Evolutionary conservation across 2,888 invertebrate genomes (phyloP).

Genomic region (Balanococcus diminutus): DNA sequence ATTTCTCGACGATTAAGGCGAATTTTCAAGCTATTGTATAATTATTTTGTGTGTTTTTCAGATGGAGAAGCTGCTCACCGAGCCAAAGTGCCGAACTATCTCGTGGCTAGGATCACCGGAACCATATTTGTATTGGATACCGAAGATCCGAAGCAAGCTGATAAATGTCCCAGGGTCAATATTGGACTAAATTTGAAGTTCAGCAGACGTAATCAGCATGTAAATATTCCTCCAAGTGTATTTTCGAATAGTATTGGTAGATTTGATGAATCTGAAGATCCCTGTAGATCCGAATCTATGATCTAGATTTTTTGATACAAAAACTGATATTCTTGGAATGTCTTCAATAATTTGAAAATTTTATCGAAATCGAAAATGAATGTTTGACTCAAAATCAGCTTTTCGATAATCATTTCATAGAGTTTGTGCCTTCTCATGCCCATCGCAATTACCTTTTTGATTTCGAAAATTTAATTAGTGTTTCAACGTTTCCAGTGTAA

Average conservation of each 20-base stretch:
- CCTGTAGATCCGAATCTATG: too few relatives aligned
- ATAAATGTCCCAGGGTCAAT: conserved; percentile 68
- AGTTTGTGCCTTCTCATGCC: too few relatives aligned
- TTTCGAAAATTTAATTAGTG: too few relatives aligned
- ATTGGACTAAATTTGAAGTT: conserved; percentile 91
- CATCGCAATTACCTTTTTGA: too few relatives aligned
- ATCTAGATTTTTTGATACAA: too few relatives aligned
- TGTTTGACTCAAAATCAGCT: too few relatives aligned
- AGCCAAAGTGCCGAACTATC: conserved; percentile 71
- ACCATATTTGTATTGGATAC: conserved; percentile 70
- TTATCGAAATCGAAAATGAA: too few relatives aligned
- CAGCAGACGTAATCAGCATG: conserved; percentile 76
- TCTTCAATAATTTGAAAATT: too few relatives aligned
- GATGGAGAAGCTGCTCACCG: conserved; percentile 66
- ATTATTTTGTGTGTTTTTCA: conserved; percentile 58
- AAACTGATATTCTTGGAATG: too few relatives aligned
- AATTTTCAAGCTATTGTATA: background rate
- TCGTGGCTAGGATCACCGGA: conserved; percentile 87
- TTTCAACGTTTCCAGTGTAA: too few relatives aligned
- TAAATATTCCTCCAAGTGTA: conserved; percentile 59
- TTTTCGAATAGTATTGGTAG: background rate
- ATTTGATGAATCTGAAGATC: too few relatives aligned
- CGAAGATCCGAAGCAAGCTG: conserved; percentile 58
- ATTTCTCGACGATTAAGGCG: background rate
- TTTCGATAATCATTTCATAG: too few relatives aligned